Base-by-base conservation (phyloP, 2,113 vertebrate genomes). In the Halichoerus grypus region DNA sequence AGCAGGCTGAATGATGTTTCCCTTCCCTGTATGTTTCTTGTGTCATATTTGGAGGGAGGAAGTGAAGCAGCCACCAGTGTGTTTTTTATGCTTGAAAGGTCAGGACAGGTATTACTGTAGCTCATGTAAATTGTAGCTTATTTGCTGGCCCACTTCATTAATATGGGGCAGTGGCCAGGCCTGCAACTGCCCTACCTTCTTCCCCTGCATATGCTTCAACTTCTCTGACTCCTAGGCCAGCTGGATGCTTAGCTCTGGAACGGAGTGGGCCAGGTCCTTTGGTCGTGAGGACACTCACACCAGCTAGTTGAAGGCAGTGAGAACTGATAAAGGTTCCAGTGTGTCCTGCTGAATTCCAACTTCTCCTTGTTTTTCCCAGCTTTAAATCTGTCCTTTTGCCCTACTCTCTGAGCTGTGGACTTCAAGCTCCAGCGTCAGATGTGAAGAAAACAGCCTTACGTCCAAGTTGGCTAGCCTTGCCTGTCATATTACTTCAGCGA, bases 401-500 rank as follows among this genome's bases (percentile, higher is more conserved):
- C 53, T 13, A 53, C 1, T 21, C 19, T 76, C 67, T 82, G 5
- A 76, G 42, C 31, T 76, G 84, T 57, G 18, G n/a, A 55, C 42
- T 81, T 92, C 21, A 53, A 55, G 22, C 16, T 81, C 28, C 22
- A 82, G n/a, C 55, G 65, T 22, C n/a, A 88, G 65, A 55, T 88
- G 8, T 71, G 80, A 87, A 87, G 24, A 55, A 95, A 72, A 92
- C 4, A 74, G 28, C 26, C 26, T 79, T 51, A 86, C 0, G 51
- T 93, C 28, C 21, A 90, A 53, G 21, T 77, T 57, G 61, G 42
- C 61, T 77, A 57, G 67, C 13, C 65, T 96, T 65, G 77, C 33
- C 83, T 94, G 53, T 91, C 84, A 42, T 8, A 67, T 42, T 69
- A 85, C 13, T 93, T 94, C 91, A 69, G 72, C 18, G 61, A 95